Evolutionary conservation across 2,113 vertebrate species (phyloP), one percentile per base, ranked within the genome.

Genomic region (Myiagra hebetior): DNA sequence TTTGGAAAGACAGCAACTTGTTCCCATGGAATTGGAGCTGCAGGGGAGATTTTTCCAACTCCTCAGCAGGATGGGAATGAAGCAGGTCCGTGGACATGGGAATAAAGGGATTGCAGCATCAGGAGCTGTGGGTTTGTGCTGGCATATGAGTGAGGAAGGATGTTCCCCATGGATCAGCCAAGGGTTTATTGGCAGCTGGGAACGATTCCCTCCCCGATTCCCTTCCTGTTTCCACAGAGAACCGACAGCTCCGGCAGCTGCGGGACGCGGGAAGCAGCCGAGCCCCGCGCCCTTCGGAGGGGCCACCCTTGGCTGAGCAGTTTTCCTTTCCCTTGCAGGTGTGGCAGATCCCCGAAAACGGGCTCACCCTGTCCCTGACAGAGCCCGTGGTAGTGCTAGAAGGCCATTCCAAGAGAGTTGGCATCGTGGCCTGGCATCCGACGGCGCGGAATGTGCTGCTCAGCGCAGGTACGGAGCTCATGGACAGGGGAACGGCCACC

Each of bases 311-410:
- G 89, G 37, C 60, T 55, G 6, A 89, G 37, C 6, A 0, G 26
- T 46, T 73, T 57, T 68, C 53, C 69, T 30, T 15, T 33, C n/a
- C 57, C 82, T 72, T 33, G 35, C 94, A 99, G 99, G 99, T 99
- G 35, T 99, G 99, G 99, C 99, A 99, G 98, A 99, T 99, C 83
- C 99, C 99, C 2, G 99, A 99, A 96, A 99, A 99, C 3, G 99
- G 99, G 22, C 98, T 99, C n/a, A 98, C 99, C n/a, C 97, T 98
- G 47, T 93, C 99, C 53, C 96, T 99, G 97, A 98, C 99, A 1
- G 99, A 99, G 88, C 99, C 99, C 0, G 99, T 99, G 92, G 99
- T 99, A 28, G 97, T 99, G 47, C 93, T 99, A 93, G 99, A 99
- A 96, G 99, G 99, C 37, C 99, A 99, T 95, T 99, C 99, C 60